These are phyloP conservation scores for Auanema freiburgensis DNA, from an alignment of 2,888 invertebrate species.

Conservation along the genomic window DNA sequence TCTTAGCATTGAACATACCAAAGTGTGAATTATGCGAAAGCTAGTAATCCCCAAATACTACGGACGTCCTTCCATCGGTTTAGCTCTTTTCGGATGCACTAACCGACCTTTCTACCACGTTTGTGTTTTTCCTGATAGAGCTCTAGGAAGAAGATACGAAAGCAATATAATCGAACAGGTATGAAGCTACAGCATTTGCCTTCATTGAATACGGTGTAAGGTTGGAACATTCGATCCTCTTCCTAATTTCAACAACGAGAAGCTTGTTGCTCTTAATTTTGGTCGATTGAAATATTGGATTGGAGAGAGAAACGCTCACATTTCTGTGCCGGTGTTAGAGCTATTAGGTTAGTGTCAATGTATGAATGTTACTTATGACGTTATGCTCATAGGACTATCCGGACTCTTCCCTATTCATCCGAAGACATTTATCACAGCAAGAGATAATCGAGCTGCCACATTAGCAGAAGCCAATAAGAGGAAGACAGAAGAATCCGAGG, in stretches of 20 bases:
- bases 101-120: slow-evolving; percentile 89
- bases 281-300: slow-evolving; percentile 84
- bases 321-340: slow-evolving; percentile 77
- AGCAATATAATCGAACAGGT: slow-evolving; percentile 70
- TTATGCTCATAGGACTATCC: slow-evolving; percentile 46
- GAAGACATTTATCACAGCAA: slow-evolving; percentile 58
- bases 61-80: slow-evolving; percentile 58
- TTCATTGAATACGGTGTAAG: slow-evolving; percentile 68
- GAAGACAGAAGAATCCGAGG: slow-evolving; percentile 2
- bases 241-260: slow-evolving; percentile 83
- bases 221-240: slow-evolving; percentile 88
- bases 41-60: slow-evolving; percentile 60
- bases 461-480: slow-evolving; percentile 12
- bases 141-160: slow-evolving; percentile 65
- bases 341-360: slow-evolving; percentile 72
- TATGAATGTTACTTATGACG: neutral
- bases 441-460: slow-evolving; percentile 27
- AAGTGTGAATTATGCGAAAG: slow-evolving; percentile 48
- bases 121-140: slow-evolving; percentile 74
- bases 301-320: slow-evolving; percentile 71
- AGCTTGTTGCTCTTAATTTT: slow-evolving; percentile 83
- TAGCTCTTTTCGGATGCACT: slow-evolving; percentile 81
- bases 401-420: slow-evolving; percentile 62
- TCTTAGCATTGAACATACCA: neutral
- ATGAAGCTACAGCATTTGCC: neutral